Conservation (phyloP, 2,113 vertebrate species). For the Gulo gulo region DNA sequence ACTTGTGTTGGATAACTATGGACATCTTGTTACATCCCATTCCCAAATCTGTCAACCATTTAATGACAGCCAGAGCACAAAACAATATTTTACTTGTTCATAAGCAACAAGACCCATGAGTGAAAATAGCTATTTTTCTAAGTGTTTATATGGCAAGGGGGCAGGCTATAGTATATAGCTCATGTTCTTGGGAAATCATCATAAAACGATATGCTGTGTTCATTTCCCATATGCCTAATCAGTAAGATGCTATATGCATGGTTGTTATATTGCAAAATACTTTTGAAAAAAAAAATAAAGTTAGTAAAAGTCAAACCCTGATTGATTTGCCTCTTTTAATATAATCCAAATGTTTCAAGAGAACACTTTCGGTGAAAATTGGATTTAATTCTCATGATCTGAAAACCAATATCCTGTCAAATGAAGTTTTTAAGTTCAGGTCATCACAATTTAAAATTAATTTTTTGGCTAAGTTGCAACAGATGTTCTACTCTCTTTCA, state of each 20-base stretch:
- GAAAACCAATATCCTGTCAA: background rate
- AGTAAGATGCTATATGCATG: conserved; percentile 33
- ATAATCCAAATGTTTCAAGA: conserved; percentile 40
- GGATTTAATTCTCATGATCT: background rate
- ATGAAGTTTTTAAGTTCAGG: background rate
- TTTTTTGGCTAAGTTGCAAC: background rate
- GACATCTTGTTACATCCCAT: conserved; percentile 85
- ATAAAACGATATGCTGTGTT: conserved; percentile 42
- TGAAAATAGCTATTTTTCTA: conserved; percentile 76
- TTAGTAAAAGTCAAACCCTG: background rate
- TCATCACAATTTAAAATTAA: background rate
- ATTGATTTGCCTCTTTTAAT: conserved; percentile 19
- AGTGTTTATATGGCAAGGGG: conserved; percentile 55
- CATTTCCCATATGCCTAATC: conserved; percentile 32
- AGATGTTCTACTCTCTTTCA: background rate
- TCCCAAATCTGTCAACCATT: conserved; percentile 84
- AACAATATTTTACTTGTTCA: conserved; percentile 77
- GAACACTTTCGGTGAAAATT: background rate
- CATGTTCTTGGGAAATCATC: conserved; percentile 44
- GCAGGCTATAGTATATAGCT: conserved; percentile 48
- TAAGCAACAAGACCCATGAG: conserved; percentile 77
- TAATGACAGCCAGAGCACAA: conserved; percentile 80
- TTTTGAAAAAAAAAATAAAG: background rate
- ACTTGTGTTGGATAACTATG: conserved; percentile 72
- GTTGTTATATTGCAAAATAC: conserved; percentile 11